Evolutionary conservation across 2,113 vertebrate genomes (phyloP).

Genomic region (Zosterops hypoxanthus): DNA sequence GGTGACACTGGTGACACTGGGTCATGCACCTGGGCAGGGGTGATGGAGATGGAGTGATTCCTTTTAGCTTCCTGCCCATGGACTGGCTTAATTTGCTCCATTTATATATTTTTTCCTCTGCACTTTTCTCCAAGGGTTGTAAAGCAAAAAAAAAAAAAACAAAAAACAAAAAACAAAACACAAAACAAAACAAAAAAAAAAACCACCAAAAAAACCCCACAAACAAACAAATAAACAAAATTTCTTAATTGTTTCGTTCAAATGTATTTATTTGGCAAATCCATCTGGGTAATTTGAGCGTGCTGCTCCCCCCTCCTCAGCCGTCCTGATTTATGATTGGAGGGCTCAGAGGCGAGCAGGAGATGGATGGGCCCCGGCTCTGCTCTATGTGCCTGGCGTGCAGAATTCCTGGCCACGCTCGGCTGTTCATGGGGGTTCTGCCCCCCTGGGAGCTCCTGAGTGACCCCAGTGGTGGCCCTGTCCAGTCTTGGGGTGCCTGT

Average conservation of each 20-base stretch:
- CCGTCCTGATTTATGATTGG: constrained; percentile 49
- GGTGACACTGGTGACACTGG: neutral
- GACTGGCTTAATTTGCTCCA: constrained; percentile 40
- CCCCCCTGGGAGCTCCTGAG: neutral
- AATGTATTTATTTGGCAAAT: constrained; percentile 72
- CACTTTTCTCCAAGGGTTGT: constrained; percentile 49
- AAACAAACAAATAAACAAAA: too few relatives aligned
- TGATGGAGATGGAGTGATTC: neutral
- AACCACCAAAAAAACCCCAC: too few relatives aligned
- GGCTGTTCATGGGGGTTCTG: neutral
- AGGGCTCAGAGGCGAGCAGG: neutral
- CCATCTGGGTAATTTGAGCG: constrained; percentile 47
- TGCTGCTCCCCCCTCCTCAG: neutral
- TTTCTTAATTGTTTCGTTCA: constrained; percentile 67
- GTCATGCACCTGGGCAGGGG: neutral
- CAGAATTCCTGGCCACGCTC: neutral
- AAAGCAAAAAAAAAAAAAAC: constrained; percentile 3
- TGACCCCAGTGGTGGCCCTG: fast-evolving
- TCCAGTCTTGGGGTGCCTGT: fast-evolving
- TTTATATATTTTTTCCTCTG: constrained; percentile 43
- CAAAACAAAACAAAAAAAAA: too few relatives aligned
- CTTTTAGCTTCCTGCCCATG: neutral
- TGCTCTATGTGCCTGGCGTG: neutral
- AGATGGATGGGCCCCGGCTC: constrained; percentile 56
- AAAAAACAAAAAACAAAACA: too few relatives aligned